Base-by-base conservation (phyloP, 1,140 invertebrate genomes). In the Oreohelix idahoensis region DNA sequence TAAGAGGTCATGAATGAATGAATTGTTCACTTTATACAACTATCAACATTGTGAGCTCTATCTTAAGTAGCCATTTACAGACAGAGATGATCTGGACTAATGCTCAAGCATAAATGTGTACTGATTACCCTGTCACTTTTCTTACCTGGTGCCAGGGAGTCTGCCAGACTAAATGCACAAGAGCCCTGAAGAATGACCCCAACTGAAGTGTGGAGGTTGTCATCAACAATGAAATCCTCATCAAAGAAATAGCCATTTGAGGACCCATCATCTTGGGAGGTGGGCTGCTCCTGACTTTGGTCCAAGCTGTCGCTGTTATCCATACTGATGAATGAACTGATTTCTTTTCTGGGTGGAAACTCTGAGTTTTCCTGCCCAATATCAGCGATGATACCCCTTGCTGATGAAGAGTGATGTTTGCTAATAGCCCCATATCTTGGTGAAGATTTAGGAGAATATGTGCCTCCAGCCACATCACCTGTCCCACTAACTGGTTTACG, bases 221-320 rank as follows among this genome's bases (percentile, higher is more conserved):
- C 88, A 74, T 90, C 90, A 36, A 91, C 90, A 29, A 86, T 89
- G 83, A 91, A 90, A 81, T 91, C 90, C 71, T 91, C 90, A 81
- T 91, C 90, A 63, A 90, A 91, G 81, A 89, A 91, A 79, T 91
- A 91, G n/a, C 90, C 90, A 81, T 89, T 89, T 70, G 84, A 83
- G 23, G 84, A 81, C 0, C 75, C 83, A 4, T 85, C 89, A 32
- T 88, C 89, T 26, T 85, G 83, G 2, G 84, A 80, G 5, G 73
- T 23, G 38, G 74, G 49, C 66, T 82, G 10, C 58, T 84, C 32
- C 39, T 39, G 77, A 38, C 39, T 71, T n/a, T 29, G 77, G 26
- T 63, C 58, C 58, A 78, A 70, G 58, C 82, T 84, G 51, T 83
- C 77, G 38, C 49, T 53, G 45, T 84, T 77, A n/a, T 82, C 85